Evolutionary conservation across 1,140 invertebrate genomes (phyloP).

Genomic region (Apis laboriosa): DNA sequence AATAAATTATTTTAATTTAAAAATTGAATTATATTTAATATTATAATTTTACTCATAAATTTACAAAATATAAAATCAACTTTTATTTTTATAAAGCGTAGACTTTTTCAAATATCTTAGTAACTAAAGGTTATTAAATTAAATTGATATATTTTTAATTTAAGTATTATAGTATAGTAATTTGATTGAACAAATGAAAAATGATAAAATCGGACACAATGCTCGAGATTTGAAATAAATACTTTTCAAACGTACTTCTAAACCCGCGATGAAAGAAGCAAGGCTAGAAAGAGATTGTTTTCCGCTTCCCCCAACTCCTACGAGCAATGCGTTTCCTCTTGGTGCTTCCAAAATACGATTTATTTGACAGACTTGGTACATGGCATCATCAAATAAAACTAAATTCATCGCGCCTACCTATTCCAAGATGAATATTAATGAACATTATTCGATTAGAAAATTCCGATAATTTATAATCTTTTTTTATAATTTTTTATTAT

Average conservation of each 20-base stretch:
- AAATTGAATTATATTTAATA: neutral
- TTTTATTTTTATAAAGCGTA: too few species aligned
- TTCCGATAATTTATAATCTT: neutral
- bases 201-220: too few species aligned
- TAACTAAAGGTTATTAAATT: too few species aligned
- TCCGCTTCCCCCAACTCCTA: slow-evolving; percentile 96
- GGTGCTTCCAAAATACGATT: slow-evolving; percentile 96
- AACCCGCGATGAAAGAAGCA: slow-evolving; percentile 92
- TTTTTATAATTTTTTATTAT: neutral
- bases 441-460: neutral
- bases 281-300: slow-evolving; percentile 95
- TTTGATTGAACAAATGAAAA: neutral
- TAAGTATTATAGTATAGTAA: too few species aligned
- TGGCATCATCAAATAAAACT: slow-evolving; percentile 97
- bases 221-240: neutral
- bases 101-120: too few species aligned
- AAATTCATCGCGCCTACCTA: slow-evolving; percentile 95
- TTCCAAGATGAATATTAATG: slow-evolving; percentile 67
- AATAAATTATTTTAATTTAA: neutral
- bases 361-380: slow-evolving; percentile 95
- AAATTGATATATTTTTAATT: too few species aligned
- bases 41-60: too few species aligned
- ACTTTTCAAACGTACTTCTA: slow-evolving; percentile 87
- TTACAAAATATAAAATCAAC: too few species aligned
- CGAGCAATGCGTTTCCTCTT: slow-evolving; percentile 93